Conservation (phyloP, 2,888 invertebrate genomes). For the Sturmia bella region DNA sequence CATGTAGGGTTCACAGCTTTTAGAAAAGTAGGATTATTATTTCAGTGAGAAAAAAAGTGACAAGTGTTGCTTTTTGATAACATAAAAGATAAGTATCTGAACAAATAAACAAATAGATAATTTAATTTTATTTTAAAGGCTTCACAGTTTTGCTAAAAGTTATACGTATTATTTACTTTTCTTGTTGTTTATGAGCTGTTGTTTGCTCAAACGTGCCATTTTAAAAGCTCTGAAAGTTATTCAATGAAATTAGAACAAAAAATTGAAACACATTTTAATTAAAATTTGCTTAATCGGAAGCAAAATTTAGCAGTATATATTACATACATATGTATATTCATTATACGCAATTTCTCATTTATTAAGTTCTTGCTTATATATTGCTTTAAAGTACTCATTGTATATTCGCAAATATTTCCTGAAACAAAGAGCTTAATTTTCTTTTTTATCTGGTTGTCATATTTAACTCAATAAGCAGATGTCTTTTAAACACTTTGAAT, state of each 20-base stretch:
- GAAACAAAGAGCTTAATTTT: not conserved
- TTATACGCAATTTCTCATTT: too few relatives aligned
- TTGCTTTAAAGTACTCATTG: too few relatives aligned
- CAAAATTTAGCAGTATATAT: too few relatives aligned
- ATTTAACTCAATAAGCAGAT: not conserved
- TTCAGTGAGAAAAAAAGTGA: too few relatives aligned
- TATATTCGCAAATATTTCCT: not conserved
- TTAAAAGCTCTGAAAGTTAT: not conserved
- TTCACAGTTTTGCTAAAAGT: not conserved
- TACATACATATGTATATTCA: too few relatives aligned
- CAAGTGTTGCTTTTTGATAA: too few relatives aligned
- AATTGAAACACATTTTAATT: too few relatives aligned
- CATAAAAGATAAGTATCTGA: too few relatives aligned
- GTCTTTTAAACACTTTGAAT: slow-evolving; percentile 10
- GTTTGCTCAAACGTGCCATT: not conserved
- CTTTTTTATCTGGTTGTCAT: not conserved
- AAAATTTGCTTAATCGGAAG: too few relatives aligned
- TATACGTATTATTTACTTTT: not conserved
- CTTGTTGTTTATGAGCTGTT: not conserved
- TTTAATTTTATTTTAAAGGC: not conserved
- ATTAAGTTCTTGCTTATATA: too few relatives aligned
- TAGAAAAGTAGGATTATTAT: too few relatives aligned
- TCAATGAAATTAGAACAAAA: not conserved
- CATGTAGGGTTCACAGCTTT: too few relatives aligned
- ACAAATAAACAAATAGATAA: not conserved